phyloP scores from a whole-genome alignment of 2,113 vertebrate genomes.

The Peromyscus leucopus region DNA sequence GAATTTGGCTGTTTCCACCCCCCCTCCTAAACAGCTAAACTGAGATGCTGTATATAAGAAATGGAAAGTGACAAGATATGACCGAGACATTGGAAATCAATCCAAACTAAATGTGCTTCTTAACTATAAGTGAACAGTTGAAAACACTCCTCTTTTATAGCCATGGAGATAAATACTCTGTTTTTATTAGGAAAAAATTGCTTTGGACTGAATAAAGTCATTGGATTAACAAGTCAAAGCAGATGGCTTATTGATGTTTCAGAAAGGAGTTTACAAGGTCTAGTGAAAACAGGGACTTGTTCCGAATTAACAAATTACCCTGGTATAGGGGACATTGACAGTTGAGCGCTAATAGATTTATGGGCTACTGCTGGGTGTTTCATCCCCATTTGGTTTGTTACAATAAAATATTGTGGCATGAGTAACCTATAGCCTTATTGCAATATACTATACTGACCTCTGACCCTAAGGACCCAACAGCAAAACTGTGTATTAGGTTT shows the following conservation, averaged over 20 bases:
- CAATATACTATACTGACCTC: slow-evolving; percentile 88
- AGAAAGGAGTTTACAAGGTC: slow-evolving; percentile 91
- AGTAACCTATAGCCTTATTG: slow-evolving; percentile 87
- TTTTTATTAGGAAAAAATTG: slow-evolving; percentile 92
- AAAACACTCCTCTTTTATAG: slow-evolving; percentile 94
- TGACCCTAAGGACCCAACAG: slow-evolving; percentile 86
- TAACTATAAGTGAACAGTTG: slow-evolving; percentile 99
- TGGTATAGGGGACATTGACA: slow-evolving; percentile 89
- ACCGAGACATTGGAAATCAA: slow-evolving; percentile 99
- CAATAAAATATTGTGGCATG: slow-evolving; percentile 88
- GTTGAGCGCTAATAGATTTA: slow-evolving; percentile 90
- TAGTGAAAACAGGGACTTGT: slow-evolving; percentile 87
- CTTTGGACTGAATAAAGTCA: slow-evolving; percentile 92
- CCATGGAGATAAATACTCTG: slow-evolving; percentile 92
- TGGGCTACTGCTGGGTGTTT: slow-evolving; percentile 87
- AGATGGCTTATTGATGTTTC: slow-evolving; percentile 92
- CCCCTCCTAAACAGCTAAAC: slow-evolving; percentile 93
- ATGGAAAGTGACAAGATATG: slow-evolving; percentile 99
- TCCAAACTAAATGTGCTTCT: slow-evolving; percentile 99
- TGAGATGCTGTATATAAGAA: slow-evolving; percentile 97
- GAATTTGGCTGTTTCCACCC: slow-evolving; percentile 87
- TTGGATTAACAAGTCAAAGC: slow-evolving; percentile 93
- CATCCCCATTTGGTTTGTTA: slow-evolving; percentile 89
- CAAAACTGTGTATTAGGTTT: slow-evolving; percentile 86
- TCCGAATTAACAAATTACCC: slow-evolving; percentile 90